phyloP scores from a whole-genome alignment of 2,888 invertebrate species.

The Brachypalpus laphriformis region DNA sequence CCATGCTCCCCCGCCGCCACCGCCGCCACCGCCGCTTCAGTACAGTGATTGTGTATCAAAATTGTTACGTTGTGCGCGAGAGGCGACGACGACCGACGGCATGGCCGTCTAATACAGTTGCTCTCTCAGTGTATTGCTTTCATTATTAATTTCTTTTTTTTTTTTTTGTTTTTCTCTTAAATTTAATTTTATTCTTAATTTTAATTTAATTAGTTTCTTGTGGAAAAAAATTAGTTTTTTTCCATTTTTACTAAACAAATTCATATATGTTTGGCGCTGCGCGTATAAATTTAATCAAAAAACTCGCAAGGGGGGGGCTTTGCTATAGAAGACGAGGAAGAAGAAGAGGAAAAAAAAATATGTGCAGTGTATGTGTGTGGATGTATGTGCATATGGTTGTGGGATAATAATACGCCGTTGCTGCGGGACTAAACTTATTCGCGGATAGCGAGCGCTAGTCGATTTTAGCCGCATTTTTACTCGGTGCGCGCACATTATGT shows the following conservation, averaged over 20 bases:
- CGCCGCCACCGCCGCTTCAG: too few relatives aligned
- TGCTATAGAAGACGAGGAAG: too few relatives aligned
- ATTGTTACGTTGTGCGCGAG: slow-evolving; percentile 60
- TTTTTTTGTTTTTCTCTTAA: neutral
- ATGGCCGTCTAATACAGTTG: slow-evolving; percentile 38
- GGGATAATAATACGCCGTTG: slow-evolving; percentile 31
- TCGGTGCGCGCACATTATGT: slow-evolving; percentile 31
- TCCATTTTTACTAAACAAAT: neutral
- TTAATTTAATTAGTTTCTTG: neutral
- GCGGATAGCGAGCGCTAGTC: slow-evolving; percentile 9
- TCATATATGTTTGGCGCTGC: neutral
- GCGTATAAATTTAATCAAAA: neutral
- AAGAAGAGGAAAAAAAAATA: neutral
- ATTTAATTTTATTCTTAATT: neutral
- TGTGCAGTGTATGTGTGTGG: slow-evolving; percentile 16
- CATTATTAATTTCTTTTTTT: neutral
- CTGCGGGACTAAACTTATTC: slow-evolving; percentile 28
- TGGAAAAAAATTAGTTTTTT: neutral
- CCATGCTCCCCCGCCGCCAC: neutral
- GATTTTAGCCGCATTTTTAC: slow-evolving; percentile 25
- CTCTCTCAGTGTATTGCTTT: slow-evolving; percentile 5
- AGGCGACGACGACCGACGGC: slow-evolving; percentile 44
- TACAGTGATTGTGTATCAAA: slow-evolving; percentile 55
- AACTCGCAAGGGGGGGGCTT: too few relatives aligned
- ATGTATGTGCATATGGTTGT: slow-evolving; percentile 6